Percentiles rank a stretch among this genome's conserved stretches.
Conservation (phyloP, 92 coral and sea anemone species). For the Plumapathes pennacea region DNA sequence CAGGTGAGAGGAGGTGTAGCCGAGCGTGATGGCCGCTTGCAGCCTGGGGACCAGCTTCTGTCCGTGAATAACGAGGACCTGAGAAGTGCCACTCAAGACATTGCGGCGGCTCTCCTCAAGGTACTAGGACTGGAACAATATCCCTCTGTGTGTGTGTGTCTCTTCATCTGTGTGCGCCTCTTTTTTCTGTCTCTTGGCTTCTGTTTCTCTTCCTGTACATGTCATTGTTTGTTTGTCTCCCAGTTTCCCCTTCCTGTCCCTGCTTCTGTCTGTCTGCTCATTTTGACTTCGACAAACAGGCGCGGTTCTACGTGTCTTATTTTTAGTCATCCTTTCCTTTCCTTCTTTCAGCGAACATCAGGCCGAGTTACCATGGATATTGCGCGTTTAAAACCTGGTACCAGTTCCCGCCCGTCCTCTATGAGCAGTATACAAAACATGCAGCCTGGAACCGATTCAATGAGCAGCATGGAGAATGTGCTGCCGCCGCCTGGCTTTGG, state of each 20-base stretch:
- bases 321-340: background rate
- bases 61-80: constrained; percentile 94
- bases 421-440: constrained; percentile 80
- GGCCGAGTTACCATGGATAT: constrained; percentile 78
- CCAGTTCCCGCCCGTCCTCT: constrained; percentile 89
- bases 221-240: background rate
- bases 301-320: too few relatives aligned
- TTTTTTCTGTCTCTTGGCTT: too few relatives aligned
- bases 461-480: constrained; percentile 67
- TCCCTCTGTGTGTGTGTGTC: too few relatives aligned
- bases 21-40: constrained; percentile 80
- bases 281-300: too few relatives aligned
- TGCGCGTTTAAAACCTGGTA: constrained; percentile 92
- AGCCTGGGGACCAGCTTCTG: constrained; percentile 93
- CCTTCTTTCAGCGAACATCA: constrained; percentile 66
- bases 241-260: background rate
- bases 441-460: constrained; percentile 48
- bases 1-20: constrained; percentile 97
- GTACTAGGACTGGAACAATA: constrained; percentile 46
- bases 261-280: too few relatives aligned
- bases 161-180: too few relatives aligned
- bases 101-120: constrained; percentile 85
- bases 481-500: too few relatives aligned
- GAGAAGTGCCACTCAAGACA: constrained; percentile 83
- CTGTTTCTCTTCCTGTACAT: too few relatives aligned